Conservation (phyloP, 2,797 vertebrate genomes). For the Propithecus deckenii region DNA sequence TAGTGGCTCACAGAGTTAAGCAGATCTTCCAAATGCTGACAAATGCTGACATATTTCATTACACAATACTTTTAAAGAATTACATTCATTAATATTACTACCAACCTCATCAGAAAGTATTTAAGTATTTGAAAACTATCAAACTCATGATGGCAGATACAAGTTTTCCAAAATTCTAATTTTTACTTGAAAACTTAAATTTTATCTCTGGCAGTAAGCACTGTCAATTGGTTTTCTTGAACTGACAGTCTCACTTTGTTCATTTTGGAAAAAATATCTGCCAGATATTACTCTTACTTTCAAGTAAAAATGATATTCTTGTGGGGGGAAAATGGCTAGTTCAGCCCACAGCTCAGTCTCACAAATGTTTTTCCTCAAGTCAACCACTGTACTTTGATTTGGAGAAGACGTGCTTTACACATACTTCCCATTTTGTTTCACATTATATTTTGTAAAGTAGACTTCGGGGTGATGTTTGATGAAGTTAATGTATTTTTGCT, state of each 20-base stretch:
- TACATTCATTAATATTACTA: neutral
- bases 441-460: neutral
- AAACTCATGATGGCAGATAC: neutral
- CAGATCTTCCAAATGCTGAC: neutral
- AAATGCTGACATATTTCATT: neutral
- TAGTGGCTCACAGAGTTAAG: neutral
- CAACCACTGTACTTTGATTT: neutral
- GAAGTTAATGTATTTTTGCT: neutral
- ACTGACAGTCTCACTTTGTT: no score
- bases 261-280: neutral
- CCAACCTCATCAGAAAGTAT: neutral
- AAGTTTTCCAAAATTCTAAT: neutral
- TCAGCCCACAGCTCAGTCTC: neutral
- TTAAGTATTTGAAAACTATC: neutral
- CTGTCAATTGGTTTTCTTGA: neutral
- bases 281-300: neutral
- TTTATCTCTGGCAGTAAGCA: neutral
- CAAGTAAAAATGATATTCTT: neutral
- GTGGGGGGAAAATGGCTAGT: neutral
- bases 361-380: neutral
- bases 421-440: neutral
- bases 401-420: no score
- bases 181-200: neutral
- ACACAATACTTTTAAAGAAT: neutral
- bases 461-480: neutral